These are phyloP conservation scores for Morone chrysops DNA, from an alignment of 2,113 vertebrate species.

Conservation along the genomic window DNA sequence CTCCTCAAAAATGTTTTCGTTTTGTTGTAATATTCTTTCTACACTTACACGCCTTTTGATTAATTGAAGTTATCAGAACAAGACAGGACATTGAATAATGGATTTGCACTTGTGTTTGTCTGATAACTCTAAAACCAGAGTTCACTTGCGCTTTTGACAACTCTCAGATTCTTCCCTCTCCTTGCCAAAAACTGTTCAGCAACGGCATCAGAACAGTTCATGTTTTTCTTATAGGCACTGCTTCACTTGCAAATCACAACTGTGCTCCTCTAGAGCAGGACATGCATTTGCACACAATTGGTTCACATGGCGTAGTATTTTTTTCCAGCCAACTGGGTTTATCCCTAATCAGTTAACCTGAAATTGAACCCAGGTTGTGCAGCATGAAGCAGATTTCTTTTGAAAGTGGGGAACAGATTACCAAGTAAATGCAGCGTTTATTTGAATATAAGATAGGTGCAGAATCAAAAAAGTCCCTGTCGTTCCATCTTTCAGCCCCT, in stretches of 20 bases:
- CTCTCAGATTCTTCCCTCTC: neutral
- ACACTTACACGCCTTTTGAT: neutral
- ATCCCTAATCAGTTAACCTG: constrained; percentile 22
- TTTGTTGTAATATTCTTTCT: neutral
- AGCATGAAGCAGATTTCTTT: constrained; percentile 20
- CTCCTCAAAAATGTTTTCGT: neutral
- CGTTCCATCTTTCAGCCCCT: neutral
- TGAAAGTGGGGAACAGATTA: neutral
- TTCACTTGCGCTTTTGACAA: constrained; percentile 7
- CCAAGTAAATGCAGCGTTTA: neutral
- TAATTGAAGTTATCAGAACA: constrained; percentile 2
- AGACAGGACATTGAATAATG: constrained; percentile 16
- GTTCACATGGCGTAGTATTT: neutral
- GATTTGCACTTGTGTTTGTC: neutral
- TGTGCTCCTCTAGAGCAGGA: neutral
- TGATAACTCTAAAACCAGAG: constrained; percentile 2
- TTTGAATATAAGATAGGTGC: constrained; percentile 1
- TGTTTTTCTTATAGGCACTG: constrained; percentile 9
- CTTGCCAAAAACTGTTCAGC: constrained; percentile 9
- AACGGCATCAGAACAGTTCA: constrained; percentile 11
- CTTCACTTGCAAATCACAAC: constrained; percentile 15
- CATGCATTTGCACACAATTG: neutral
- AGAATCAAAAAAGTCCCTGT: neutral
- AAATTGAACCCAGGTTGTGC: constrained; percentile 1
- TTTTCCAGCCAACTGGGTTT: constrained; percentile 2